Evolutionary conservation across 2,113 vertebrate species (phyloP).

Genomic region (Sorex fumeus): DNA sequence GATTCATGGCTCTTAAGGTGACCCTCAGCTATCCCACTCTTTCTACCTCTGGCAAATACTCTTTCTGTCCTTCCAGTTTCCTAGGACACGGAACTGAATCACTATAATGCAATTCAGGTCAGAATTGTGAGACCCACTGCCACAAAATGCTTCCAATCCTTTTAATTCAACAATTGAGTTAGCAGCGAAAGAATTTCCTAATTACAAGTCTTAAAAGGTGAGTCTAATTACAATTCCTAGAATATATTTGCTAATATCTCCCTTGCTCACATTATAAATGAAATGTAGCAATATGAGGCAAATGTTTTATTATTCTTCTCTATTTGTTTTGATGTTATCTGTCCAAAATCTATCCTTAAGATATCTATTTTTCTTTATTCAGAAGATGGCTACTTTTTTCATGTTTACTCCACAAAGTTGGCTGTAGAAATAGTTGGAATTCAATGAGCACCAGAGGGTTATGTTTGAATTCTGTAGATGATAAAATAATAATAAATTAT

Average conservation of each 20-base stretch:
- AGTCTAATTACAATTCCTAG: not conserved
- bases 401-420: not conserved
- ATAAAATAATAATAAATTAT: not conserved
- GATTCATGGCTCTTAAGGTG: not conserved
- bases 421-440: not conserved
- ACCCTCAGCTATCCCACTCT: not conserved
- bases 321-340: slow-evolving; percentile 17
- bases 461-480: slow-evolving; percentile 8
- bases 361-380: slow-evolving; percentile 4
- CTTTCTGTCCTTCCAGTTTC: not conserved
- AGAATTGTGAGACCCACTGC: not conserved
- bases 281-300: not conserved
- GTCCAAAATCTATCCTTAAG: not conserved
- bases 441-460: not conserved
- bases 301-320: slow-evolving; percentile 1
- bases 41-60: not conserved
- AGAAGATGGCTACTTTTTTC: not conserved
- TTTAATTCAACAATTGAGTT: not conserved
- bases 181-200: not conserved
- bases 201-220: not conserved
- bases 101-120: not conserved
- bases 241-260: slow-evolving; percentile 14
- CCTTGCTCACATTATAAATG: not conserved
- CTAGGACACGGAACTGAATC: not conserved
- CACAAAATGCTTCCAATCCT: not conserved